Percentiles rank a stretch among this genome's conserved stretches.
Evolutionary conservation across 2,888 invertebrate species (phyloP).

Genomic region (Leptogaster cylindrica): DNA sequence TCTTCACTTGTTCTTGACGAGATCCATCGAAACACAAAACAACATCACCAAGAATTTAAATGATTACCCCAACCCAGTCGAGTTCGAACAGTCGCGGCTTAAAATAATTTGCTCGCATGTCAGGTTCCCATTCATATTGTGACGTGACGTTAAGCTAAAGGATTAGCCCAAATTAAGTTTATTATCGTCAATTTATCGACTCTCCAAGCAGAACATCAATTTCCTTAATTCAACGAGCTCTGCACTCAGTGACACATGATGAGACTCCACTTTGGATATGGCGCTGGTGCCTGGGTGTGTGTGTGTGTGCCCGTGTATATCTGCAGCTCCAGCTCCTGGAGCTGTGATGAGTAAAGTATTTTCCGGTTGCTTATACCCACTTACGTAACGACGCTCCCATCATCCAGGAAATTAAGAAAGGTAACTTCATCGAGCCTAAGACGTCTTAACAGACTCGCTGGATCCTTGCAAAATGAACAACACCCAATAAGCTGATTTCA

Average conservation of each 20-base stretch:
- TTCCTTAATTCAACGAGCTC: constrained; percentile 44
- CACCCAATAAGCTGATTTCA: background rate
- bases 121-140: constrained; percentile 34
- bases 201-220: constrained; percentile 48
- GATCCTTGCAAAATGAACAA: constrained; percentile 13
- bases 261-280: no score
- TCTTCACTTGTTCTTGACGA: constrained; percentile 13
- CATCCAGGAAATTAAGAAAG: constrained; percentile 45
- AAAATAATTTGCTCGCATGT: constrained; percentile 41
- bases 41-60: constrained; percentile 16
- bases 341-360: constrained; percentile 17
- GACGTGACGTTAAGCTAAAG: constrained; percentile 46
- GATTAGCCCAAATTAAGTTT: constrained; percentile 53
- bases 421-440: constrained; percentile 45
- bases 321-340: background rate
- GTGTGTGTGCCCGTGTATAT: constrained; percentile 28
- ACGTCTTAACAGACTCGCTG: constrained; percentile 28
- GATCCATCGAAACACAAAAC: background rate
- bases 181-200: constrained; percentile 53
- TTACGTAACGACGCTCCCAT: constrained; percentile 25
- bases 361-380: constrained; percentile 38
- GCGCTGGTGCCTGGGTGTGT: no score
- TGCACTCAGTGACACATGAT: constrained; percentile 40
- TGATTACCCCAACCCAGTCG: constrained; percentile 17
- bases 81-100: constrained; percentile 15